phyloP scores from a whole-genome alignment of 2,797 vertebrate genomes.

The Argyrosomus regius region DNA sequence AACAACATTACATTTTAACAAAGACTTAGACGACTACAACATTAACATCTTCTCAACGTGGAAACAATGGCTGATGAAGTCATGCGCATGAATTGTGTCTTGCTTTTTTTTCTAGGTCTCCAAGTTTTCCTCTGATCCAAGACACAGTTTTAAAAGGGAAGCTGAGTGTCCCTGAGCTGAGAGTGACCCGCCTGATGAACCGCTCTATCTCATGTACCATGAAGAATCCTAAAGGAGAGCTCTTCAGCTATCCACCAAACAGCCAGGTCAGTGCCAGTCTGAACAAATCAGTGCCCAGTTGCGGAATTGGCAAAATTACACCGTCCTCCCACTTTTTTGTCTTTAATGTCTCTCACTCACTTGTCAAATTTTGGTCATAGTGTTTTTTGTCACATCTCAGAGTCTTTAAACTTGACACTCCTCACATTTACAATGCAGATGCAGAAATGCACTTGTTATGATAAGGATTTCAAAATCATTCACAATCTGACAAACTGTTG shows the following conservation, averaged over 20 bases:
- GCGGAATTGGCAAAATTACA: background rate
- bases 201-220: slow-evolving; percentile 97
- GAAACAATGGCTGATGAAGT: background rate
- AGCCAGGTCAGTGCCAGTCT: slow-evolving; percentile 89
- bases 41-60: background rate
- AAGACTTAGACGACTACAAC: background rate
- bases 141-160: slow-evolving; percentile 97
- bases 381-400: slow-evolving; percentile 9
- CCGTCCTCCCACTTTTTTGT: background rate
- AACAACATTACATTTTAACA: too few relatives aligned
- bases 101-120: slow-evolving; percentile 87
- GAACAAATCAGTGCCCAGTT: background rate
- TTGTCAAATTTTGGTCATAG: slow-evolving; percentile 6
- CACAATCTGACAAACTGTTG: background rate
- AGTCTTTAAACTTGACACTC: slow-evolving; percentile 6
- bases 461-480: background rate
- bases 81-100: slow-evolving; percentile 1
- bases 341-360: background rate
- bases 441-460: background rate
- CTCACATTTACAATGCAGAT: background rate
- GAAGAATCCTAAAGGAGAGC: slow-evolving; percentile 97
- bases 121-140: slow-evolving; percentile 97
- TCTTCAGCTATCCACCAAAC: slow-evolving; percentile 93
- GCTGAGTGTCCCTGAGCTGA: slow-evolving; percentile 93
- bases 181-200: slow-evolving; percentile 96